A percentile compares a stretch with the other conserved stretches of the same genome.
Conservation (phyloP, 2,113 vertebrate species). For the Aptenodytes forsteri region DNA sequence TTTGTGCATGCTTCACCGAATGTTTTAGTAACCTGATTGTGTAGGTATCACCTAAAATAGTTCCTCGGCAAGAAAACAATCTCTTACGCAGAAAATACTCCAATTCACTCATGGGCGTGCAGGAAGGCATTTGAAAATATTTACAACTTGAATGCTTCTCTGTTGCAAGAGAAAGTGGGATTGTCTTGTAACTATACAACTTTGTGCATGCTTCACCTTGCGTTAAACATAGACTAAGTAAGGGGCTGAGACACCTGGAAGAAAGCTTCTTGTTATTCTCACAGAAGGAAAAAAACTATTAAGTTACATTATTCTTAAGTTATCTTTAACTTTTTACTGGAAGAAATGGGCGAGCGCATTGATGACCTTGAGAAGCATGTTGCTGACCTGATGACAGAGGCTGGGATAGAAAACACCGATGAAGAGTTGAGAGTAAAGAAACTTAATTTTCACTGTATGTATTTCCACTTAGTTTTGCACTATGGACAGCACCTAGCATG, state of each 20-base stretch:
- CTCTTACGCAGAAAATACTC: not conserved
- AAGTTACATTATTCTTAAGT: not conserved
- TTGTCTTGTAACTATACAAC: not conserved
- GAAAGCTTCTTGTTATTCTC: not conserved
- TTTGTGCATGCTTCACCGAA: not conserved
- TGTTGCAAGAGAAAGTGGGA: not conserved
- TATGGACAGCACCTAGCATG: not conserved
- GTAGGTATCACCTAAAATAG: not conserved
- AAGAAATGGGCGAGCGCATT: constrained; percentile 86
- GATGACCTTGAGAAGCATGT: constrained; percentile 82
- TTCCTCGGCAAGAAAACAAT: not conserved
- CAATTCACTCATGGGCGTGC: not conserved
- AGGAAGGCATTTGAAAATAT: not conserved
- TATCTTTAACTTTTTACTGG: constrained; percentile 79
- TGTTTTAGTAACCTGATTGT: not conserved
- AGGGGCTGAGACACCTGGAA: not conserved
- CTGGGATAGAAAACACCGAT: constrained; percentile 74
- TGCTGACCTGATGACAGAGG: constrained; percentile 82
- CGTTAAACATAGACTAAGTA: accelerated
- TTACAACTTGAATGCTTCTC: not conserved
- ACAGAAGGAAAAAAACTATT: not conserved
- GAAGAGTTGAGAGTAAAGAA: constrained; percentile 51
- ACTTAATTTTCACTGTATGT: not conserved
- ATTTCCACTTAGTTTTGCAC: not conserved
- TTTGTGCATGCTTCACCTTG: not conserved